phyloP scores from a whole-genome alignment of 2,888 invertebrate species.

The Polyommatus icarus region DNA sequence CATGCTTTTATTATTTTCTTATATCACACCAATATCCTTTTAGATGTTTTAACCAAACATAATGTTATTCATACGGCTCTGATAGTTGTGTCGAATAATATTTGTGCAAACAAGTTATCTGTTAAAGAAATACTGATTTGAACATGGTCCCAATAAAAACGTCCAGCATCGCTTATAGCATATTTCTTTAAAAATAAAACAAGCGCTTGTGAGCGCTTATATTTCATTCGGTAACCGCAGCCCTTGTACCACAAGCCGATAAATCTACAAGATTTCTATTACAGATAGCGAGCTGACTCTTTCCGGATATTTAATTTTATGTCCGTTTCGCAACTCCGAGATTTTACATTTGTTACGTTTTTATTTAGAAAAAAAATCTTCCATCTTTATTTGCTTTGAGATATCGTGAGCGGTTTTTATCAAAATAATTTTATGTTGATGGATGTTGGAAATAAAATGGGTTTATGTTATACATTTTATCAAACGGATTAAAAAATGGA shows the following conservation, averaged over 20 bases:
- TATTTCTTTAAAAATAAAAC: conserved; percentile 31
- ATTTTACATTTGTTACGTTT: conserved; percentile 48
- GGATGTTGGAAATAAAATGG: background rate
- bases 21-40: too few relatives aligned
- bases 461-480: background rate
- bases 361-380: conserved; percentile 35
- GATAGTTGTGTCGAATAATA: too few relatives aligned
- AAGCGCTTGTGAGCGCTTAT: conserved; percentile 25
- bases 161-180: background rate
- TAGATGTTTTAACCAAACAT: too few relatives aligned
- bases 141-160: background rate
- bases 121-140: too few relatives aligned
- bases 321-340: conserved; percentile 53
- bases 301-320: conserved; percentile 77
- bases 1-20: too few relatives aligned
- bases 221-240: conserved; percentile 31
- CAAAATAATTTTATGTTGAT: background rate
- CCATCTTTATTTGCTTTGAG: conserved; percentile 22
- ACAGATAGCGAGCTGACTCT: conserved; percentile 74
- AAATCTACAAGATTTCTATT: conserved; percentile 77
- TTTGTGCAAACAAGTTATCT: too few relatives aligned
- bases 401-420: conserved; percentile 4
- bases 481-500: too few relatives aligned
- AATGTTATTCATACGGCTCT: too few relatives aligned
- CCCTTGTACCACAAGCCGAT: conserved; percentile 54